These are phyloP conservation scores for Chrysodeixis includens DNA, from an alignment of 2,888 invertebrate genomes.

Conservation along the genomic window DNA sequence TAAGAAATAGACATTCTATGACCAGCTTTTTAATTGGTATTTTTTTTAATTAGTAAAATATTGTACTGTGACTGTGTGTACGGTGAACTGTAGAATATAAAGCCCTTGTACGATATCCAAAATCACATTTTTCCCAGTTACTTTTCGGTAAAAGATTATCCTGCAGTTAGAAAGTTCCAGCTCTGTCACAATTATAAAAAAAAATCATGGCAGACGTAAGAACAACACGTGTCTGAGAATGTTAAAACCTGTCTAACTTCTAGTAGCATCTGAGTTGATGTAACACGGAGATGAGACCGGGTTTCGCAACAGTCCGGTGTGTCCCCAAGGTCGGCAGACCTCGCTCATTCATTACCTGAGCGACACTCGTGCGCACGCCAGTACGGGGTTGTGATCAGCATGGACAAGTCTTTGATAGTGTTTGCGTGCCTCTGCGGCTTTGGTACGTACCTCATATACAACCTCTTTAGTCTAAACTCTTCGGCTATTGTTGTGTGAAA, in stretches of 20 bases:
- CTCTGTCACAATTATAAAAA: not conserved
- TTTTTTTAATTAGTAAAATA: too few relatives aligned
- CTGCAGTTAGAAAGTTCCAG: constrained; percentile 11
- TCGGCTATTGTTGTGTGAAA: constrained; percentile 1
- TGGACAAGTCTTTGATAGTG: constrained; percentile 78
- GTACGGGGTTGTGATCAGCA: constrained; percentile 68
- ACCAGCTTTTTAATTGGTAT: too few relatives aligned
- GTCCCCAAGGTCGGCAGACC: constrained; percentile 79
- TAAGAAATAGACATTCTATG: too few relatives aligned
- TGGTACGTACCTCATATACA: constrained; percentile 70
- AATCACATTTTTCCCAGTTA: too few relatives aligned
- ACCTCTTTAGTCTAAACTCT: not conserved
- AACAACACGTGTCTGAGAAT: constrained; percentile 11
- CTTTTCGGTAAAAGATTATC: too few relatives aligned
- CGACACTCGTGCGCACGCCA: constrained; percentile 73
- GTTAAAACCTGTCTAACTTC: constrained; percentile 26
- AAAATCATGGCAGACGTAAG: constrained; percentile 3
- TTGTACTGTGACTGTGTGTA: too few relatives aligned
- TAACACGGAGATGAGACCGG: constrained; percentile 73
- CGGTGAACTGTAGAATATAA: too few relatives aligned
- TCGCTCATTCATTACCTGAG: constrained; percentile 72
- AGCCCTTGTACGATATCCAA: too few relatives aligned
- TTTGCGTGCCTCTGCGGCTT: constrained; percentile 78
- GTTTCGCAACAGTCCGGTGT: constrained; percentile 75
- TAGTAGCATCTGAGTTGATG: constrained; percentile 54